These are phyloP conservation scores for Sarcophilus harrisii DNA, from an alignment of 2,797 vertebrate genomes.

Conservation along the genomic window DNA sequence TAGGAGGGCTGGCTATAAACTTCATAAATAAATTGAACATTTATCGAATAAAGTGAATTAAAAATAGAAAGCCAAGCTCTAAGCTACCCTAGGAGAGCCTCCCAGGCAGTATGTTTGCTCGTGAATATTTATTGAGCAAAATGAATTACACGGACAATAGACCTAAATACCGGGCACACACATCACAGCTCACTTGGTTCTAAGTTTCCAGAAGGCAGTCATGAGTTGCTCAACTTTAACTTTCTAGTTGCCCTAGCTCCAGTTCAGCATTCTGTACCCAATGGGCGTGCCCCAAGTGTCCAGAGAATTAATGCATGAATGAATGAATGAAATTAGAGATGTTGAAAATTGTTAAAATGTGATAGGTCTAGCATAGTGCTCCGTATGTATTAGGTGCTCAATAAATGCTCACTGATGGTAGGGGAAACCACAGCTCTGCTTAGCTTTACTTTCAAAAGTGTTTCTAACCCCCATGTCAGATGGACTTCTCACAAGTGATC, in stretches of 20 bases:
- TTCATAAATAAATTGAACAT: not conserved
- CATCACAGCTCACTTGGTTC: not conserved
- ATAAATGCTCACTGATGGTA: not conserved
- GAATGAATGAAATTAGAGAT: not conserved
- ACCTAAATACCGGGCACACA: not conserved
- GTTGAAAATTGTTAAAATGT: not conserved
- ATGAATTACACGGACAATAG: not conserved
- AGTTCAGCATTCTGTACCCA: not conserved
- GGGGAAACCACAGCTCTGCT: not conserved
- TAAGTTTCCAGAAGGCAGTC: not conserved
- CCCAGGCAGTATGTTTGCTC: not conserved
- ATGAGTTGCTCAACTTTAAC: not conserved
- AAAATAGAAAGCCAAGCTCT: not conserved
- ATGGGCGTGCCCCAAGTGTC: not conserved
- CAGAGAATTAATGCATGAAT: not conserved
- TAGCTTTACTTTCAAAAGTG: not conserved
- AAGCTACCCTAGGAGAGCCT: not conserved
- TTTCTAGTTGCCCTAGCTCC: not conserved
- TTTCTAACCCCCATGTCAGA: not conserved
- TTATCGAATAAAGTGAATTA: not conserved
- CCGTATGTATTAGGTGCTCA: not conserved
- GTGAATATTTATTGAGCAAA: not conserved
- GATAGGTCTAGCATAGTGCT: not conserved
- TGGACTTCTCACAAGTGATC: not conserved
- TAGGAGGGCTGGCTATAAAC: not conserved